Evolutionary conservation across 2,113 vertebrate genomes (phyloP), one percentile per base, ranked within the genome.

Genomic region (Hemibagrus wyckioides): DNA sequence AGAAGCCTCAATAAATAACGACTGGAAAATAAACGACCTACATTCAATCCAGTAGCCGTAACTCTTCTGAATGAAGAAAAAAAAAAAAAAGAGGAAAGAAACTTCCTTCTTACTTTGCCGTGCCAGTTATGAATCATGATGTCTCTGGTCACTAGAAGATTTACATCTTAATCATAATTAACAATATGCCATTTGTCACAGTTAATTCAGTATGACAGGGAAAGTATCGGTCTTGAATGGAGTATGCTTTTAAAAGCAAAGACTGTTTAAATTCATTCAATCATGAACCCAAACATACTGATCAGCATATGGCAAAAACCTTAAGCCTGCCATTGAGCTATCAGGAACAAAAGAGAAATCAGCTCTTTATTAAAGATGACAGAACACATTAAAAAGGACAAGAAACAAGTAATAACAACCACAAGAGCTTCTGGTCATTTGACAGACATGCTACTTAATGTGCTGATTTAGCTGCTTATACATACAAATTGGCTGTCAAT

Each of bases 71-170:
- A 44, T 2, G 17, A 39, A 54, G 0, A 19, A 30, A 44, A 19
- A 5, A 3, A 39, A 75, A 73, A 41, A 23, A 23, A 15, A 28
- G 13, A 57, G 5, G 59, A 52, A 41, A 83, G 10, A 73, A 71
- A 73, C 82, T 54, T 73, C 65, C 50, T 61, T 76, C 39, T 44
- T 30, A 30, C 17, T 79, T 28, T 28, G 39, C 59, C 83, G 11
- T 30, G 71, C 56, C 23, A 85, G 36, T 61, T 85, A 85, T 76
- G 54, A 85, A 85, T 76, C 54, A 85, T 30, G 69, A 23, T 14
- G 2, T 52, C 52, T 69, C 69, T 41, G 69, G 54, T 39, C 52
- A 28, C 50, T 84, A 19, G 6, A 73, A 56, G 67, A 84, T 84
- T 73, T 71, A 56, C 48, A 39, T 41, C 56, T 81, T 36, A 25